Base-by-base conservation (phyloP, 2,797 vertebrate species). In the Diplodus sargus region DNA sequence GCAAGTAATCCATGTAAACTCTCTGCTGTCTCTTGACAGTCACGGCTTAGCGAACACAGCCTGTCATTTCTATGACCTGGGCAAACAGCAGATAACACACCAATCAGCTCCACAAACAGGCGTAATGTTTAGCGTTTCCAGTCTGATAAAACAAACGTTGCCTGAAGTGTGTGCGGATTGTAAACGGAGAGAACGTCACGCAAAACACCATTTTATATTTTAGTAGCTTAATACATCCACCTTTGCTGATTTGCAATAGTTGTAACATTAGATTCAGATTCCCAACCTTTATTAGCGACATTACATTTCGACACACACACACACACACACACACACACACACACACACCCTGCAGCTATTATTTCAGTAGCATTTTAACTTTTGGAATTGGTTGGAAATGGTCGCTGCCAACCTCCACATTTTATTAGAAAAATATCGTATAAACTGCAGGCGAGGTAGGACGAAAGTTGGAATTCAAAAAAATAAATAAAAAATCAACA, bases 401-500 rank as follows among this genome's bases (percentile, higher is more conserved):
- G 43, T 65, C 43, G 84, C 67, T 82, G 8, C 84, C 78, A 81
- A 70, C 84, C 74, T 67, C 11, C 45, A 48, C 76, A 12, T 18
- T 63, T 22, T 16, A 20, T 14, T 39, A 45, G 22, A 30, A 28
- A 45, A 74, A 34, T 11, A 66, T 11, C 4, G 25, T 22, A 3
- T 34, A 76, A 90, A 79, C 74, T 71, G 84, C 85, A 56, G 63
- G 20, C 22, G 43, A 74, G 20, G 16, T 42, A 1, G 23, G 18
- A 56, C 25, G 54, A 76, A 90, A 91, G 82, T 85, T 81, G 17
- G 5, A 30, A 56, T 69, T 77, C 48, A 7, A 34, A 34, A 34
- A 34, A 34, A 6, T 34, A 34, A 34, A 2, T 17, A 78, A 4
- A 4, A 1, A 34, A 16, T 1, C 0, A 23, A 45, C 12, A 12